Conservation (phyloP, 2,113 vertebrate genomes). For the Brachyhypopomus occidentalis region DNA sequence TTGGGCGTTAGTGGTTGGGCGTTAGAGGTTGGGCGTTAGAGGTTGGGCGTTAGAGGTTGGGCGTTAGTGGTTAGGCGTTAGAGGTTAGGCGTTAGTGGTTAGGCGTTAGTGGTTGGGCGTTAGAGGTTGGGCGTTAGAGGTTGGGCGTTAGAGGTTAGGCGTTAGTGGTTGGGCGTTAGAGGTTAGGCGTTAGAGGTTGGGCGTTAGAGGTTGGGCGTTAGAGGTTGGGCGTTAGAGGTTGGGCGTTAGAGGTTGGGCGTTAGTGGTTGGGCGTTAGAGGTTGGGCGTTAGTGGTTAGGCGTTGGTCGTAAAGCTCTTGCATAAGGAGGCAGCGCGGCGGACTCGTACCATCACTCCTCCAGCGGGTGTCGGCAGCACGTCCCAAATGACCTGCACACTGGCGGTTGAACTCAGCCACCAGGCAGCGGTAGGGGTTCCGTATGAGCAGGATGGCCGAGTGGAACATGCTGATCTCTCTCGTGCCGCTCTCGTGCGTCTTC, state of each 20-base stretch:
- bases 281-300: neutral
- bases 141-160: too few relatives aligned
- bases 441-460: conserved; percentile 92
- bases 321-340: neutral
- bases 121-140: too few relatives aligned
- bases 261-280: too few relatives aligned
- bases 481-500: conserved; percentile 95
- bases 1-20: neutral
- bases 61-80: neutral
- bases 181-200: neutral
- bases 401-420: conserved; percentile 95
- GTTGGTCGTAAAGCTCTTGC: neutral
- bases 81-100: neutral
- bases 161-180: neutral
- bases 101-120: neutral
- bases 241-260: too few relatives aligned
- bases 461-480: conserved; percentile 91
- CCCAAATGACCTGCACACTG: conserved; percentile 94
- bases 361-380: conserved; percentile 87
- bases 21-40: too few relatives aligned
- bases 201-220: too few relatives aligned
- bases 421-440: conserved; percentile 90
- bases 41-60: too few relatives aligned
- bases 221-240: too few relatives aligned
- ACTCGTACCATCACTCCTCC: conserved; percentile 89